A percentile compares a stretch with the other conserved stretches of the same genome.
Evolutionary conservation across 2,113 vertebrate genomes (phyloP).

Genomic region (Mobula hypostoma): DNA sequence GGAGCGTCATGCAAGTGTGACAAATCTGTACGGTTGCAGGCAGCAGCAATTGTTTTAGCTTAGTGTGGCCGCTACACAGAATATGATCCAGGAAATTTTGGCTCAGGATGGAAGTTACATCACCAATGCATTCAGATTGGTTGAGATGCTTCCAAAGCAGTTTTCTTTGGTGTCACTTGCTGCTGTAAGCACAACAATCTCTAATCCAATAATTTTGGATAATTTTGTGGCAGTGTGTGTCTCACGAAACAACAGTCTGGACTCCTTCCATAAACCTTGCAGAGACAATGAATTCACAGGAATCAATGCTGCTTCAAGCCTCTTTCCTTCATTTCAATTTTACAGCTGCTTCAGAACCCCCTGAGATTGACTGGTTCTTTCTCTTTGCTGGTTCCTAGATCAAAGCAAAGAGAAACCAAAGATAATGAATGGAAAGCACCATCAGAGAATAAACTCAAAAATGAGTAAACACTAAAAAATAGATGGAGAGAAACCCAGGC

Average conservation of each 20-base stretch:
- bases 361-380: background rate
- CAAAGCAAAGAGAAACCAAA: background rate
- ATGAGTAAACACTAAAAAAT: background rate
- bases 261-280: background rate
- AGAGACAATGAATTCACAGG: background rate
- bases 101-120: background rate
- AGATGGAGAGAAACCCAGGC: background rate
- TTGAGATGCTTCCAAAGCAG: background rate
- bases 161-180: background rate
- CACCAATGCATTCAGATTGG: background rate
- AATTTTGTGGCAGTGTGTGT: background rate
- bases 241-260: background rate
- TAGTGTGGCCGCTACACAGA: too few species aligned
- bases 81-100: background rate
- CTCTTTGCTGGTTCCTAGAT: background rate
- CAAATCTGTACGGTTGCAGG: too few species aligned
- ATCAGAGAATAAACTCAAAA: background rate
- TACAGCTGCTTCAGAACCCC: background rate
- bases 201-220: background rate
- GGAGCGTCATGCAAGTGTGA: too few species aligned
- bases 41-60: too few species aligned
- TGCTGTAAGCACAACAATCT: background rate
- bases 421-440: background rate
- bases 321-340: background rate
- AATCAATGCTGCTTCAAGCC: background rate